Conservation (phyloP, 2,113 vertebrate species). For the Odocoileus hemionus region DNA sequence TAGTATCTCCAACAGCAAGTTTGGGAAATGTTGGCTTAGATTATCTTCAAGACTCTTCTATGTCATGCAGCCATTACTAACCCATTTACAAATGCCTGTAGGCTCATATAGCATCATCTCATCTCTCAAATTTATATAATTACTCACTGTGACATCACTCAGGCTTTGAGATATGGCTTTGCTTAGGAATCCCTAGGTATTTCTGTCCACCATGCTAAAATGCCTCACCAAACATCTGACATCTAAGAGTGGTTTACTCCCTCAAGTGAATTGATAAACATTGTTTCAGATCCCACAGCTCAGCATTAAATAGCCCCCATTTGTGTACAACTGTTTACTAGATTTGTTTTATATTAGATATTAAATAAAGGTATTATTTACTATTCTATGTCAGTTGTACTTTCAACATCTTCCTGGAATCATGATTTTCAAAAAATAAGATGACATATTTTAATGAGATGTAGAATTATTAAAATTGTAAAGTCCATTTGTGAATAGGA, state of each 20-base stretch:
- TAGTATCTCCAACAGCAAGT: background rate
- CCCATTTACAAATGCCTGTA: background rate
- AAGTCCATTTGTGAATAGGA: slow-evolving; percentile 35
- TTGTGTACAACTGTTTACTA: background rate
- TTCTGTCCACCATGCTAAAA: background rate
- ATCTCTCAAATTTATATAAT: background rate
- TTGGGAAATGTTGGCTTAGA: background rate
- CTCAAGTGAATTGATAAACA: background rate
- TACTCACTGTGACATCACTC: background rate
- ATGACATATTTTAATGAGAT: slow-evolving; percentile 42
- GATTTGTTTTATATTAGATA: background rate
- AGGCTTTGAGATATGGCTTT: background rate
- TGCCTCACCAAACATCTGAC: background rate
- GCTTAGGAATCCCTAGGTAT: background rate
- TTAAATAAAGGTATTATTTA: background rate
- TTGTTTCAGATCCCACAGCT: background rate
- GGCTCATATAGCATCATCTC: background rate
- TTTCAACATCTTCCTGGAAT: background rate
- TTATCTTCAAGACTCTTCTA: background rate
- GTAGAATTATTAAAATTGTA: slow-evolving; percentile 30
- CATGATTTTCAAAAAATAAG: background rate
- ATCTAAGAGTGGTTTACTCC: background rate
- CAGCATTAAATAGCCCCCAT: background rate
- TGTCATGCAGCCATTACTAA: background rate
- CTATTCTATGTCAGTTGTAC: background rate